phyloP scores from a whole-genome alignment of 2,797 vertebrate genomes.

The Zenarchopterus dispar region DNA sequence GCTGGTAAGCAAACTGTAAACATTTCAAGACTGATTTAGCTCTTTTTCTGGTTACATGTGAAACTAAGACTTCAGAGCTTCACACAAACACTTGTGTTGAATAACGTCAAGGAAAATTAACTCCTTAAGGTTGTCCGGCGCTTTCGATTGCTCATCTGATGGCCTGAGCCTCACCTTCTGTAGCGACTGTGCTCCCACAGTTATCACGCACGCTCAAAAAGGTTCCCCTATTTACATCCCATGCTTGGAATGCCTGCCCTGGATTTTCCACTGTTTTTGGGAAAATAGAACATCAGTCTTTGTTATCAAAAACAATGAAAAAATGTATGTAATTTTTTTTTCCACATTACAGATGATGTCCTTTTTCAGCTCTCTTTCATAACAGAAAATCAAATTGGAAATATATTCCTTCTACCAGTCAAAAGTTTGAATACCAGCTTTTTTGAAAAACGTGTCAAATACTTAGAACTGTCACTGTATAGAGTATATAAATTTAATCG shows the following conservation, averaged over 20 bases:
- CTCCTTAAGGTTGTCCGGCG: background rate
- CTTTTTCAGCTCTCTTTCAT: slow-evolving; percentile 22
- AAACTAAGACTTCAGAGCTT: too few species aligned
- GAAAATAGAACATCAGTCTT: slow-evolving; percentile 58
- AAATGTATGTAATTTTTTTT: slow-evolving; percentile 48
- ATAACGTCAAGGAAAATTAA: too few species aligned
- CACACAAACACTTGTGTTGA: too few species aligned
- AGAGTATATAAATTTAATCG: too few species aligned
- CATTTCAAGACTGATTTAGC: too few species aligned
- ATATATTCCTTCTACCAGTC: background rate
- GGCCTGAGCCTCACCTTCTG: slow-evolving; percentile 33
- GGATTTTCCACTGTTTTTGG: slow-evolving; percentile 76
- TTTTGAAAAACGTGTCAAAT: too few species aligned
- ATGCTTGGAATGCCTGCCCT: slow-evolving; percentile 57
- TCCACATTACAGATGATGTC: slow-evolving; percentile 31
- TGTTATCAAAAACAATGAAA: slow-evolving; percentile 52
- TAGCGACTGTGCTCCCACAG: slow-evolving; percentile 34
- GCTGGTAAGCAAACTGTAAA: too few species aligned
- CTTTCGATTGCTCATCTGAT: background rate
- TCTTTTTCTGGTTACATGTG: too few species aligned
- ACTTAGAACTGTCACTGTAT: too few species aligned
- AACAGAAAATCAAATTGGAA: too few species aligned
- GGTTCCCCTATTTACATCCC: slow-evolving; percentile 78
- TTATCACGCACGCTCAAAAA: slow-evolving; percentile 55
- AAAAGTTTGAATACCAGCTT: background rate